Base-by-base conservation (phyloP, 2,888 invertebrate species). In the Ariolimax columbianus region DNA sequence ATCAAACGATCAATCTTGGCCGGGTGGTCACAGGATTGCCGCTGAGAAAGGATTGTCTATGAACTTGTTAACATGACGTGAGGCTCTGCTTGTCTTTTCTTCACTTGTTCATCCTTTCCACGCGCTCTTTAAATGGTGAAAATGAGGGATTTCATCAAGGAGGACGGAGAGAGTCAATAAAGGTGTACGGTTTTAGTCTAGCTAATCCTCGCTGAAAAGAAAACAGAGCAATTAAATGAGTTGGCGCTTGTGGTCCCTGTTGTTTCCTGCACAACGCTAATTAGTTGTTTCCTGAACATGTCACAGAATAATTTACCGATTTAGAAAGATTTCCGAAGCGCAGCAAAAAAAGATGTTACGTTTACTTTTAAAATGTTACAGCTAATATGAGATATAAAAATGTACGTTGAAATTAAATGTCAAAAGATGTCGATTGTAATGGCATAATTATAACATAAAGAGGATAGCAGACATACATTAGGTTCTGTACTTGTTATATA, bases 31-130 rank as follows among this genome's bases (percentile, higher is more conserved):
- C 66, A 68, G 80, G 80, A 80, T 80, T 80, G 80, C 43, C 68
- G 73, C 40, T 68, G 80, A 68, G 66, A 68, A 38, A 78, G 6
- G 80, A 80, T 66, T 68, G 66, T 47, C 30, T 40, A 38, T 68
- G 80, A 68, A 80, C 80, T 68, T 80, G 68, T 47, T 80, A 66
- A 80, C 80, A 43, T 80, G 80, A 80, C 68, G 80, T 68, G 80
- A 59, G 80, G 30, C 80, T 68, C 68, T 66, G 63, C 47, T 43
- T 63, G 63, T 38, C 55, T 55, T 70, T 36, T 68, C 36, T 77
- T 63, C 59, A 78, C 59, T 63, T 40, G 63, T n/a, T 40, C 63
- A 78, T 63, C 78, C 40, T 59, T 63, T 78, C n/a, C 38, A 63
- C 63, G 63, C n/a, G 63, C n/a, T 23, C 63, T 63, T n/a, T 63